These are phyloP conservation scores for Hippasteria phrygiana DNA, from an alignment of 53 echinoderm and acorn worm species.

Conservation along the genomic window DNA sequence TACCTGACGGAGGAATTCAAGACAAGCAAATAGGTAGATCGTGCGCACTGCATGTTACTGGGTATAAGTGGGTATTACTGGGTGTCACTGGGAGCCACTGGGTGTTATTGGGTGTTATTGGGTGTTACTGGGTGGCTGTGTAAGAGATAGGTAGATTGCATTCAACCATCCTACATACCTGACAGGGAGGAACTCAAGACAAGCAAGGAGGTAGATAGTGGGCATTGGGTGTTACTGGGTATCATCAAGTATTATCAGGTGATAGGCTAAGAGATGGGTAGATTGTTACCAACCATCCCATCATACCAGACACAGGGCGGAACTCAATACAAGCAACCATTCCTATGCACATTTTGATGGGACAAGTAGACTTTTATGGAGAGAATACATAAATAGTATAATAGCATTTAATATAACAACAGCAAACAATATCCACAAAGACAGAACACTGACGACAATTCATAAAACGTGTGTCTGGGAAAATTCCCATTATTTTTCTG, in stretches of 20 bases:
- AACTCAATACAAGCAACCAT: constrained; percentile 88
- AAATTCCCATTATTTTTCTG: background rate
- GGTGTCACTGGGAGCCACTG: too few species aligned
- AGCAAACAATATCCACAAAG: too few species aligned
- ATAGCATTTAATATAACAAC: too few species aligned
- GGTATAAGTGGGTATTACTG: background rate
- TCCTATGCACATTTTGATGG: too few species aligned
- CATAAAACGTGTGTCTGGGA: too few species aligned
- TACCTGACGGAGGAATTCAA: constrained; percentile 93
- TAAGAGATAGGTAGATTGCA: too few species aligned
- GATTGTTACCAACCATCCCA: constrained; percentile 89
- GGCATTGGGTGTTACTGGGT: background rate
- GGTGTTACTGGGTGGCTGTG: too few species aligned
- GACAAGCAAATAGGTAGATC: constrained; percentile 87
- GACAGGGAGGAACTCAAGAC: constrained; percentile 92
- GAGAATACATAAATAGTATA: too few species aligned
- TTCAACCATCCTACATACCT: constrained; percentile 93
- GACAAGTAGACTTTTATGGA: too few species aligned
- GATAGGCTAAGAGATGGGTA: too few species aligned
- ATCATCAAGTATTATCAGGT: background rate
- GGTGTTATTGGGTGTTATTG: too few species aligned
- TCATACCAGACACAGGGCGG: constrained; percentile 95
- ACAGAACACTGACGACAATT: too few species aligned
- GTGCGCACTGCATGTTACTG: background rate
- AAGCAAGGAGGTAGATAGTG: constrained; percentile 80